Percentiles rank a stretch among this genome's conserved stretches.
Conservation (phyloP, 2,888 invertebrate species). For the Cristatella mucedo region DNA sequence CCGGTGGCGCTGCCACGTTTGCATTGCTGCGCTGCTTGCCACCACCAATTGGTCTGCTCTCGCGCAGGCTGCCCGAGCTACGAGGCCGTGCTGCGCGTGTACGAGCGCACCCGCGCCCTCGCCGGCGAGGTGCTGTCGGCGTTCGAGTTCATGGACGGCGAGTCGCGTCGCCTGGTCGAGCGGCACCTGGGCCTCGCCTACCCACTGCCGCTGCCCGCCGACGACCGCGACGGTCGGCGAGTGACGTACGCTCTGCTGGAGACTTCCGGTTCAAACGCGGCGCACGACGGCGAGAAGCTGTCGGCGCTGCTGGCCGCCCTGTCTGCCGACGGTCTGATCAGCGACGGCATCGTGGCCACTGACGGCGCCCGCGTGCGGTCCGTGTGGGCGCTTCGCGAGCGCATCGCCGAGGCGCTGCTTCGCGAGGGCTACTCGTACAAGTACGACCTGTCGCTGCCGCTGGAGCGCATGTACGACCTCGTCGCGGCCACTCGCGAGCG, state of each 20-base stretch:
- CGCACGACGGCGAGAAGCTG: constrained; percentile 76
- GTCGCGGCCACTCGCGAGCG: constrained; percentile 53
- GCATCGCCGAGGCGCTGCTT: constrained; percentile 59
- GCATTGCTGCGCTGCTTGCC: too few species aligned
- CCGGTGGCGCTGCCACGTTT: too few species aligned
- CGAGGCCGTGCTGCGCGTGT: constrained; percentile 58
- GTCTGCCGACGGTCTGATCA: constrained; percentile 54
- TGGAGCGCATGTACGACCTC: constrained; percentile 63
- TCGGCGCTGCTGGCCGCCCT: constrained; percentile 56
- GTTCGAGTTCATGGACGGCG: constrained; percentile 78
- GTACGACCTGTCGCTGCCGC: constrained; percentile 81
- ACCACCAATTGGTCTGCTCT: too few species aligned
- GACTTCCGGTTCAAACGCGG: constrained; percentile 51
- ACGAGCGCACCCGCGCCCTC: constrained; percentile 51
- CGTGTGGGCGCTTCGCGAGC: constrained; percentile 71
- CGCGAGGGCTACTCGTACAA: constrained; percentile 77
- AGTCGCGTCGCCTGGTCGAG: constrained; percentile 52
- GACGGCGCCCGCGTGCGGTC: constrained; percentile 54
- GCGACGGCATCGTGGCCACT: constrained; percentile 69
- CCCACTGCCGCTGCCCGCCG: constrained; percentile 33
- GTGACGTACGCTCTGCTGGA: constrained; percentile 36
- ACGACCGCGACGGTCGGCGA: too few species aligned
- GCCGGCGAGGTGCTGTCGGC: constrained; percentile 81
- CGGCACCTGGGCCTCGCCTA: constrained; percentile 46
- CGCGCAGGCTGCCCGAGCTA: constrained; percentile 56